Evolutionary conservation across 2,888 invertebrate species (phyloP), one percentile per base, ranked within the genome.

Genomic region (Phengaris alcon): DNA sequence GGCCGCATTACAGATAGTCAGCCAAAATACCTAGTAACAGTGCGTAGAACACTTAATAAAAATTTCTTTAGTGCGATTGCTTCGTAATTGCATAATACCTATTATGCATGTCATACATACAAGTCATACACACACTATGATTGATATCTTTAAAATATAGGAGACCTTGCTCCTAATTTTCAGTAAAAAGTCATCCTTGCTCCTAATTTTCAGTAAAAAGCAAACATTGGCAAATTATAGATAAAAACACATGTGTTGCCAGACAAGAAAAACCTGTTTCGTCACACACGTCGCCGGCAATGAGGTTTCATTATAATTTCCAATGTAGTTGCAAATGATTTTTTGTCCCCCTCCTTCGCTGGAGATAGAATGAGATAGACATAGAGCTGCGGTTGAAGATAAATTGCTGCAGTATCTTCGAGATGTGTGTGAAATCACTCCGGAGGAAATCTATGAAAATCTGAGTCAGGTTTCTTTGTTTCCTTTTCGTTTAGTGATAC

Each of bases 81-180:
- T 48, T 48, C 48, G 48, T 48, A 48, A 48, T 48, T 48, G 48
- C 48, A 48, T 48, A 48, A 6, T 8, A 48, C 48, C 1, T 35
- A 35, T 35, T 35, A 35, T 3, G 35, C 35, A 35, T 35, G 4
- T 35, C 48, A 48, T 48, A 48, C 48, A 48, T 48, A 48, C 48
- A 48, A 48, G 48, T 48, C 35, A 35, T 4, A 48, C 48, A 4
- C 48, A 48, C 48, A 48, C 48, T 72, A 52, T 72, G 48, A 75
- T 51, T 48, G 68, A 48, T 70, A 57, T 70, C 7, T 46, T 57
- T n/a, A 51, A 55, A 74, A 73, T 77, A 74, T 81, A 80, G 81
- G 82, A 85, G 35, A 83, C 88, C 88, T 81, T 87, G 89, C 84
- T 79, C 86, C 84, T 85, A 86, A 86, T 89, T 84, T 83, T 78